Percentiles rank a stretch among this genome's conserved stretches.
phyloP scores from a whole-genome alignment of 2,797 vertebrate genomes.

The Hydrolagus colliei region DNA sequence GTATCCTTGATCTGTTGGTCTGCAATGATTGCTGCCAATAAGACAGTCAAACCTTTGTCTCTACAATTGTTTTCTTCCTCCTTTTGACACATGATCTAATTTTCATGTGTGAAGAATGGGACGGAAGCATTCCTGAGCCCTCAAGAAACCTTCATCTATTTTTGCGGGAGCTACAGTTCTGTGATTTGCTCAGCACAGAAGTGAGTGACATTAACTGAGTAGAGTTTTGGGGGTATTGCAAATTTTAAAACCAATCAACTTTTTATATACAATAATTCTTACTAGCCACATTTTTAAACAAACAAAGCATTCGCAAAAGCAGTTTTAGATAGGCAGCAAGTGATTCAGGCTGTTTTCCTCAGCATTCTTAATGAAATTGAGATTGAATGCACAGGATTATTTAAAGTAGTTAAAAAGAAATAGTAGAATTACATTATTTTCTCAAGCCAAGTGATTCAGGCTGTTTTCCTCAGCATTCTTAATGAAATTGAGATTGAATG shows the following conservation, averaged over 20 bases:
- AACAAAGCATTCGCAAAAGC: background rate
- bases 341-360: background rate
- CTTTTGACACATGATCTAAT: background rate
- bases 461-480: background rate
- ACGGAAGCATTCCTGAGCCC: background rate
- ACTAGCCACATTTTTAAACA: background rate
- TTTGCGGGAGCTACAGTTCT: background rate
- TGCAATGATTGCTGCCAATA: constrained; percentile 4
- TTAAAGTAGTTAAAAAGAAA: too few species aligned
- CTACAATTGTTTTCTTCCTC: background rate
- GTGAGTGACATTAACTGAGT: background rate
- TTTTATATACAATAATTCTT: constrained; percentile 5
- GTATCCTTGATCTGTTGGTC: background rate
- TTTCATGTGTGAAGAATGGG: background rate
- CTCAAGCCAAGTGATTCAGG: background rate
- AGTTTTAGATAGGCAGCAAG: background rate
- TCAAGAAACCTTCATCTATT: background rate
- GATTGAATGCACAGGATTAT: too few species aligned
- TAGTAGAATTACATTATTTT: too few species aligned
- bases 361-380: background rate
- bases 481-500: background rate
- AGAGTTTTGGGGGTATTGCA: background rate
- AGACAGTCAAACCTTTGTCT: background rate
- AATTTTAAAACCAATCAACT: background rate
- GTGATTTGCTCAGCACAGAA: background rate